phyloP scores from a whole-genome alignment of 2,888 invertebrate genomes.

The Scaptomyza flava region DNA sequence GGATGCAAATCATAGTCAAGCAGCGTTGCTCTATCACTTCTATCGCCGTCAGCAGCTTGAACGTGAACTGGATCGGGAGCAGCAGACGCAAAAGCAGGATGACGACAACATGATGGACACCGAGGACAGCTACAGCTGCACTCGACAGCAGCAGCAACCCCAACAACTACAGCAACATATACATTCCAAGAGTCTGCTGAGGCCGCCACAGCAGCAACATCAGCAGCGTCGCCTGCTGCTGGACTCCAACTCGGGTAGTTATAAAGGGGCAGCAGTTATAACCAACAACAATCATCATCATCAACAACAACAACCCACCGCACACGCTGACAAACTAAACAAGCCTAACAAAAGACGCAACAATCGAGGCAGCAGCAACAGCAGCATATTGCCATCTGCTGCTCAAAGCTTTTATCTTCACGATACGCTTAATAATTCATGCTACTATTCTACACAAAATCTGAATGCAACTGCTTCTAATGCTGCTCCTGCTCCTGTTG shows the following conservation, averaged over 20 bases:
- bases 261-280: constrained; percentile 62
- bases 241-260: constrained; percentile 84
- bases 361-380: constrained; percentile 38
- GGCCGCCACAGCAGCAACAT: constrained; percentile 67
- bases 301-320: constrained; percentile 55
- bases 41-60: constrained; percentile 76
- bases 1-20: constrained; percentile 48
- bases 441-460: constrained; percentile 76
- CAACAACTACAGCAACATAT: constrained; percentile 62
- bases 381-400: constrained; percentile 11
- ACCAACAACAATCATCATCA: constrained; percentile 42
- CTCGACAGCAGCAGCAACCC: constrained; percentile 51
- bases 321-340: constrained; percentile 34
- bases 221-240: constrained; percentile 78
- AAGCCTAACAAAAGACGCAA: constrained; percentile 38
- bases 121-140: constrained; percentile 70
- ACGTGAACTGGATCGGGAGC: constrained; percentile 48
- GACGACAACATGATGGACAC: constrained; percentile 78
- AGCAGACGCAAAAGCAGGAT: constrained; percentile 31
- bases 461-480: constrained; percentile 50
- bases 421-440: constrained; percentile 63
- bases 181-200: constrained; percentile 70
- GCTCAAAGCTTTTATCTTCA: constrained; percentile 48
- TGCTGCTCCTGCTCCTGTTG: constrained; percentile 27
- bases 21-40: constrained; percentile 74